Evolutionary conservation across 2,113 vertebrate species (phyloP).

Genomic region (Callionymus lyra): DNA sequence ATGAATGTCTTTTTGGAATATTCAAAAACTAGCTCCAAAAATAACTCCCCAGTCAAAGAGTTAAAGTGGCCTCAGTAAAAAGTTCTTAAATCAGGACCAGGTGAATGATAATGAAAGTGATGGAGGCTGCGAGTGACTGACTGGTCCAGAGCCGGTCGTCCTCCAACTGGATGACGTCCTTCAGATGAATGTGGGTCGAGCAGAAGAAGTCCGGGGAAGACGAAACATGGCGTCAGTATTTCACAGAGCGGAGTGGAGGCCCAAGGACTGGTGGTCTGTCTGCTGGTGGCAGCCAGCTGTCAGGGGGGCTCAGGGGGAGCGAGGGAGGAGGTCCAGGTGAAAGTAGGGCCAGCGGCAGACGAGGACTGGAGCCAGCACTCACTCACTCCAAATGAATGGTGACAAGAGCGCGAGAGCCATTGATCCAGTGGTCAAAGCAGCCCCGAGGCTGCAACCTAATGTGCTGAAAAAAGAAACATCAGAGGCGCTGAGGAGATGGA

Average conservation of each 20-base stretch:
- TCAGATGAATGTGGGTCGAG: no score
- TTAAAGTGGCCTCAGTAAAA: no score
- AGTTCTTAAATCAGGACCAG: no score
- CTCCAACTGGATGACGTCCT: constrained; percentile 49
- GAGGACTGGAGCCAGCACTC: constrained; percentile 56
- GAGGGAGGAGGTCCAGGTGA: constrained; percentile 59
- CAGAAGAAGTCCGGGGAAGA: constrained; percentile 20
- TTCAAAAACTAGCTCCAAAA: no score
- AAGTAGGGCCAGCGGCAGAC: constrained; percentile 61
- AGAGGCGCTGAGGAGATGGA: constrained; percentile 43
- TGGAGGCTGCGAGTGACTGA: no score
- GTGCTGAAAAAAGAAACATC: constrained; percentile 67
- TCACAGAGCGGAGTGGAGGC: constrained; percentile 32
- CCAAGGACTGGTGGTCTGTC: constrained; percentile 63
- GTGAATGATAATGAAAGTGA: no score
- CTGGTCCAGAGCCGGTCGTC: constrained; percentile 50
- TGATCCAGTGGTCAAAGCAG: constrained; percentile 68
- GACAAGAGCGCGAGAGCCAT: constrained; percentile 68
- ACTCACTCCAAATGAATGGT: constrained; percentile 67
- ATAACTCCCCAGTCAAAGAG: no score
- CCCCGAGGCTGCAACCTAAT: constrained; percentile 65
- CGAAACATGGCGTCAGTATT: constrained; percentile 36
- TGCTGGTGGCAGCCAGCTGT: constrained; percentile 66
- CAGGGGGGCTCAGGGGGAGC: constrained; percentile 59
- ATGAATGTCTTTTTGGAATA: no score